These are phyloP conservation scores for Parus major DNA, from an alignment of 2,113 vertebrate species.

Conservation along the genomic window DNA sequence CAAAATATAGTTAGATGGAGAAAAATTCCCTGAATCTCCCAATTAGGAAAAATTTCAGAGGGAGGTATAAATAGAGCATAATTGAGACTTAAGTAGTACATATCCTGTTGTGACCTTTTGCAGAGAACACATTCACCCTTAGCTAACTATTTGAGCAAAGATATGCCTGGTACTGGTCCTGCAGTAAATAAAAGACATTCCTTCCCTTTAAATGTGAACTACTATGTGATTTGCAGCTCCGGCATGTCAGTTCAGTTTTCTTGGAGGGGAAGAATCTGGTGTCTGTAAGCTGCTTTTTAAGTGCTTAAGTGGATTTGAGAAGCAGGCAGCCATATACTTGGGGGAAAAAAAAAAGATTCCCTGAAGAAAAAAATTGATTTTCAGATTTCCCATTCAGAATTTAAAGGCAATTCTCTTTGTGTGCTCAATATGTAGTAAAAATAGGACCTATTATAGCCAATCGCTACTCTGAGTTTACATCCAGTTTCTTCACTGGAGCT, in stretches of 20 bases:
- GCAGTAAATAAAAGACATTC: constrained; percentile 15
- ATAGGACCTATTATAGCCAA: not conserved
- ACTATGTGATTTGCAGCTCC: not conserved
- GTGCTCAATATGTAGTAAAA: not conserved
- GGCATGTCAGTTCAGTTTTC: not conserved
- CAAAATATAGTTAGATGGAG: not conserved
- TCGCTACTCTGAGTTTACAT: not conserved
- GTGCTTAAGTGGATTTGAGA: constrained; percentile 28
- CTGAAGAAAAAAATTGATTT: constrained; percentile 1
- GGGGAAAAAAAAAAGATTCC: not conserved
- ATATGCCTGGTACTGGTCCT: not conserved
- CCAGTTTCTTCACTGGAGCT: constrained; percentile 6
- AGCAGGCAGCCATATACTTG: not conserved
- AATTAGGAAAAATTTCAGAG: constrained; percentile 3
- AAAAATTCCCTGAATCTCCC: not conserved
- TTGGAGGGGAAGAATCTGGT: constrained; percentile 37
- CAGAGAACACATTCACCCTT: not conserved
- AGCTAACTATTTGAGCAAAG: constrained; percentile 14
- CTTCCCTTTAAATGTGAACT: constrained; percentile 22
- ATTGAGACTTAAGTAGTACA: constrained; percentile 3
- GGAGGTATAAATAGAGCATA: constrained; percentile 18
- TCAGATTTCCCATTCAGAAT: constrained; percentile 29
- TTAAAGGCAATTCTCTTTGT: constrained; percentile 9
- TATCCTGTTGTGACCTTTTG: not conserved
- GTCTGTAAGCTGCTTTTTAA: constrained; percentile 39